Conservation (phyloP, 2,797 vertebrate species). For the Poecilia wingei region DNA sequence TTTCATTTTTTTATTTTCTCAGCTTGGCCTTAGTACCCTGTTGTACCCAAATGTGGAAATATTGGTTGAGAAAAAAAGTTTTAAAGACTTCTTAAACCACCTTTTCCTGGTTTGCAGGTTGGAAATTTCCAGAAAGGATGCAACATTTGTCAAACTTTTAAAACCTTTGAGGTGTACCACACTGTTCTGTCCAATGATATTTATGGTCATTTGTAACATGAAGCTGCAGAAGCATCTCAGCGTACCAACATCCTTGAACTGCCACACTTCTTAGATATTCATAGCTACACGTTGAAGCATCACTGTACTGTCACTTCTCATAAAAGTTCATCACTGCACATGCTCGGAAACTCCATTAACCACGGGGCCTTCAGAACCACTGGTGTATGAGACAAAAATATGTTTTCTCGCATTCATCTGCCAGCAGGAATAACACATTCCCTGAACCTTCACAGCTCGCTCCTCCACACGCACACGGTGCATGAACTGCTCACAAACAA, state of each 20-base stretch:
- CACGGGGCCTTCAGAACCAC: slow-evolving; percentile 17
- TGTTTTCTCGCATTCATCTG: slow-evolving; percentile 52
- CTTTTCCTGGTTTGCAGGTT: not conserved
- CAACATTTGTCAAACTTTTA: too few relatives aligned
- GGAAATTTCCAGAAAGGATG: not conserved
- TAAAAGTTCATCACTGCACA: slow-evolving; percentile 48
- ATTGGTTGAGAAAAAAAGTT: not conserved
- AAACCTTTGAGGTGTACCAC: not conserved
- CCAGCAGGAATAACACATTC: slow-evolving; percentile 41
- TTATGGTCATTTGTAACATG: not conserved
- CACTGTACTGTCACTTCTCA: slow-evolving; percentile 49
- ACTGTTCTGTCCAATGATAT: not conserved
- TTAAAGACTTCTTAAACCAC: not conserved
- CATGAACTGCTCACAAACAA: slow-evolving; percentile 21
- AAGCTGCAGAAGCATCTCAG: not conserved
- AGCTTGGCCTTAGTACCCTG: too few relatives aligned
- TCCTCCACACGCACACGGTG: slow-evolving; percentile 24
- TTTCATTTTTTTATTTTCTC: too few relatives aligned
- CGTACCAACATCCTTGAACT: too few relatives aligned
- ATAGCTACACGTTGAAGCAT: slow-evolving; percentile 41
- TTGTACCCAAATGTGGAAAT: too few relatives aligned
- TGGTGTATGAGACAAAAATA: slow-evolving; percentile 49
- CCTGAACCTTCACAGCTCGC: slow-evolving; percentile 55
- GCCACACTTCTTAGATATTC: slow-evolving; percentile 44
- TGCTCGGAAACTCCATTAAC: slow-evolving; percentile 45